Evolutionary conservation across 2,113 vertebrate species (phyloP).

Genomic region (Rissa tridactyla): DNA sequence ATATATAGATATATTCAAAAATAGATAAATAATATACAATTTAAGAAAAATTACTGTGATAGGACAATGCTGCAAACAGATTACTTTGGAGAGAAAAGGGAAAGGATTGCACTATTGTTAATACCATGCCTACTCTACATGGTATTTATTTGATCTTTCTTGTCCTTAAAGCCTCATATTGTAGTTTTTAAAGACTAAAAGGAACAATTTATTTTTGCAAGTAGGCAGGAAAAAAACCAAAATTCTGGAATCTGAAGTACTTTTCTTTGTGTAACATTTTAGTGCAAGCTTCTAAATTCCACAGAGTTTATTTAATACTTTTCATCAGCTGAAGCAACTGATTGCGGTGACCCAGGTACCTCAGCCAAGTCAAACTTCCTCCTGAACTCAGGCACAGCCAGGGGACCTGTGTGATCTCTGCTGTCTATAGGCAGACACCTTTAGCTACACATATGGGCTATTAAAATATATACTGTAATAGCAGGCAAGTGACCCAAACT

Average conservation of each 20-base stretch:
- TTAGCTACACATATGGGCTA: not conserved
- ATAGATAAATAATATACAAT: not conserved
- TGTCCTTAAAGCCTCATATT: not conserved
- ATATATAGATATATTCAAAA: not conserved
- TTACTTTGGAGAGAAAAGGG: not conserved
- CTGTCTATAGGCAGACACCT: not conserved
- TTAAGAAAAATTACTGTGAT: not conserved
- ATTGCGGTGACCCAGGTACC: not conserved
- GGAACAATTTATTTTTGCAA: not conserved
- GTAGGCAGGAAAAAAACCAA: not conserved
- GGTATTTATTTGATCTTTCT: not conserved
- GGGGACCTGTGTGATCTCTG: not conserved
- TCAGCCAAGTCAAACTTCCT: not conserved
- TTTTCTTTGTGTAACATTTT: not conserved
- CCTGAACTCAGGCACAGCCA: not conserved
- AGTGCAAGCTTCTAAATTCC: not conserved
- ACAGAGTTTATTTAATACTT: not conserved
- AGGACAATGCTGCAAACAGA: not conserved
- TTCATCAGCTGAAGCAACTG: not conserved
- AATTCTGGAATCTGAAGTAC: not conserved
- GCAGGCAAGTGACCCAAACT: not conserved
- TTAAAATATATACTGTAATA: not conserved
- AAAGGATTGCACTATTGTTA: not conserved
- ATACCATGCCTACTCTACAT: not conserved
- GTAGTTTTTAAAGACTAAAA: not conserved